Evolutionary conservation across 2,113 vertebrate species (phyloP).

Genomic region (Pyxicephalus adspersus): DNA sequence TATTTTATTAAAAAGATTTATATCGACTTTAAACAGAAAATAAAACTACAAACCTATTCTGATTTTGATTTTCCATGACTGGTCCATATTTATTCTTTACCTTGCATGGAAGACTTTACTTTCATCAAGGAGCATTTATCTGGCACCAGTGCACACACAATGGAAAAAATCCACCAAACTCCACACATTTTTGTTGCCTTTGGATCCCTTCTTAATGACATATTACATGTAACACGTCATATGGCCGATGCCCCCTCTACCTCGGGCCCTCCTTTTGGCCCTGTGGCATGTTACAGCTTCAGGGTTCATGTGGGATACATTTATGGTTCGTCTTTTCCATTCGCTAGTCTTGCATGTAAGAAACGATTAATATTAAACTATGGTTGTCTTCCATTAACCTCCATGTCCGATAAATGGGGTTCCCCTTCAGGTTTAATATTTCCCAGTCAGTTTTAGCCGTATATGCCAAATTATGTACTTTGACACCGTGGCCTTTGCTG

Average conservation of each 20-base stretch:
- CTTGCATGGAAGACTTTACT: neutral
- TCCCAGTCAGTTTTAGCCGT: slow-evolving; percentile 17
- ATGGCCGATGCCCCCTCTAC: slow-evolving; percentile 22
- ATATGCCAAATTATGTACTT: neutral
- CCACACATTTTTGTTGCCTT: slow-evolving; percentile 30
- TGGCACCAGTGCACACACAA: neutral
- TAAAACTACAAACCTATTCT: no score
- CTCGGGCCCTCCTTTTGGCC: slow-evolving; percentile 24
- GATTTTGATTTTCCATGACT: no score
- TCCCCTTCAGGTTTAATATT: slow-evolving; percentile 49
- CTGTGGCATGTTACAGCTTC: slow-evolving; percentile 18
- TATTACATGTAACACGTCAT: slow-evolving; percentile 44
- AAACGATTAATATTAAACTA: slow-evolving; percentile 41
- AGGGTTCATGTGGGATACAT: slow-evolving; percentile 26
- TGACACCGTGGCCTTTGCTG: slow-evolving; percentile 44
- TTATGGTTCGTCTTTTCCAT: slow-evolving; percentile 36
- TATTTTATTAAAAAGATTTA: no score
- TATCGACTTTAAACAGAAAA: no score
- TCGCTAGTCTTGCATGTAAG: slow-evolving; percentile 24
- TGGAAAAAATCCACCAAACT: neutral
- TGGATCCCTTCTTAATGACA: slow-evolving; percentile 16
- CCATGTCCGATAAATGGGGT: slow-evolving; percentile 30
- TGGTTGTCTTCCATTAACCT: slow-evolving; percentile 38
- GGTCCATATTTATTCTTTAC: no score
- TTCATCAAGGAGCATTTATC: neutral